A percentile compares a stretch with the other conserved stretches of the same genome.
These are phyloP conservation scores for Epinephelus cyanopodus DNA, from an alignment of 2,113 vertebrate species.

Conservation along the genomic window DNA sequence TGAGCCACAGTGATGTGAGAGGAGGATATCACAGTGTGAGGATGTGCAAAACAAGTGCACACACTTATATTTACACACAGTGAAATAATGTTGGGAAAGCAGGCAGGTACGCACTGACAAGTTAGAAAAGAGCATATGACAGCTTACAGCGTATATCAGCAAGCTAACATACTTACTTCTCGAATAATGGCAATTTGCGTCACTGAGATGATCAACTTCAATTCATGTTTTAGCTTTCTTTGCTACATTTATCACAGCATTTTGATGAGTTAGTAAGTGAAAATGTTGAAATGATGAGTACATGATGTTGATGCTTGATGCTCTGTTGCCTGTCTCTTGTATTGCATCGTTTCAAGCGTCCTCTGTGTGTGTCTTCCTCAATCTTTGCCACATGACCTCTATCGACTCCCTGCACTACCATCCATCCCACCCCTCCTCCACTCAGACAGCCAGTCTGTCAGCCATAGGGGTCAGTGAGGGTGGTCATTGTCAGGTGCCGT, in stretches of 20 bases:
- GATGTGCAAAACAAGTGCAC: no score
- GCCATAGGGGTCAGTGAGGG: slow-evolving; percentile 55
- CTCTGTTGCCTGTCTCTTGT: neutral
- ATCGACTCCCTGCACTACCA: slow-evolving; percentile 45
- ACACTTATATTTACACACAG: no score
- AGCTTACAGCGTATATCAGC: no score
- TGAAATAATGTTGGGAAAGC: no score
- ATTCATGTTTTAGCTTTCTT: neutral
- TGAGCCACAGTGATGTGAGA: no score
- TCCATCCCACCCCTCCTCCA: slow-evolving; percentile 65
- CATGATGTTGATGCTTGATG: neutral
- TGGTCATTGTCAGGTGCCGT: slow-evolving; percentile 62
- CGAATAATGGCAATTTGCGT: neutral
- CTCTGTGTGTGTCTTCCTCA: slow-evolving; percentile 47
- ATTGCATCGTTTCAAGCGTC: slow-evolving; percentile 33
- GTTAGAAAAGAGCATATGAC: no score
- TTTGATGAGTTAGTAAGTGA: neutral
- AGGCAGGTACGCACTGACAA: no score
- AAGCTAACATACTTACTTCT: neutral
- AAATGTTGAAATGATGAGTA: neutral
- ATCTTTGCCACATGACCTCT: slow-evolving; percentile 60
- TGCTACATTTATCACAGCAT: neutral
- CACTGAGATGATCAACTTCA: neutral
- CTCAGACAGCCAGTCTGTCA: slow-evolving; percentile 53
- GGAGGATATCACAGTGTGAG: no score